Evolutionary conservation across 2,797 vertebrate species (phyloP).

Genomic region (Gephyroberyx darwinii): DNA sequence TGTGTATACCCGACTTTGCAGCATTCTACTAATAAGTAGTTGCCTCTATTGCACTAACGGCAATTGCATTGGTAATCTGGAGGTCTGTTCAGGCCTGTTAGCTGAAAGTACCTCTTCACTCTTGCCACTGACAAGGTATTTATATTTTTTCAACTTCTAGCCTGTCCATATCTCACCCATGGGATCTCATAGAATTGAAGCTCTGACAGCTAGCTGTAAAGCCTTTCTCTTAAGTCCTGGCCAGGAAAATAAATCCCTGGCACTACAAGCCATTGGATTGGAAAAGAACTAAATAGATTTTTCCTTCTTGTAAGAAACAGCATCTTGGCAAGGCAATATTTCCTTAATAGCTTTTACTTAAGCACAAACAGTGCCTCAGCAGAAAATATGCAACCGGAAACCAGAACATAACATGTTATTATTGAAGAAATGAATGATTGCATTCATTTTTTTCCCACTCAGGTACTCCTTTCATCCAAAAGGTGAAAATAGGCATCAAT

Average conservation of each 20-base stretch:
- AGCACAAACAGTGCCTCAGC: constrained; percentile 70
- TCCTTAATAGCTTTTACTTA: constrained; percentile 75
- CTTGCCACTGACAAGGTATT: constrained; percentile 58
- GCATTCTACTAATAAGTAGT: constrained; percentile 36
- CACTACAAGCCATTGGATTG: constrained; percentile 75
- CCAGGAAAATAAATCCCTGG: constrained; percentile 64
- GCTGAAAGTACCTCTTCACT: constrained; percentile 48
- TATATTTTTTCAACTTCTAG: constrained; percentile 59
- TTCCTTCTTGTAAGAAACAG: constrained; percentile 64
- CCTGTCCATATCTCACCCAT: constrained; percentile 66
- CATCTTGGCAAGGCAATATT: constrained; percentile 68
- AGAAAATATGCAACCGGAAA: constrained; percentile 70
- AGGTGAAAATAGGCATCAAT: constrained; percentile 59
- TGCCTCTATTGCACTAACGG: constrained; percentile 19
- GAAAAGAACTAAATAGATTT: constrained; percentile 77
- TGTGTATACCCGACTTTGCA: constrained; percentile 25
- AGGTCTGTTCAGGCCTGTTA: constrained; percentile 34
- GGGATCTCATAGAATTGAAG: constrained; percentile 67
- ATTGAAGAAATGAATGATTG: constrained; percentile 66
- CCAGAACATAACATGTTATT: constrained; percentile 70
- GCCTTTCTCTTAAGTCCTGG: constrained; percentile 63
- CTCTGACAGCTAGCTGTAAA: constrained; percentile 62
- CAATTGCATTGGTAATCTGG: constrained; percentile 38
- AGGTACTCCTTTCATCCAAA: constrained; percentile 60
- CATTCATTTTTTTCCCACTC: constrained; percentile 44